Evolutionary conservation across 2,113 vertebrate genomes (phyloP), one percentile per base, ranked within the genome.

Genomic region (Theristicus caerulescens): DNA sequence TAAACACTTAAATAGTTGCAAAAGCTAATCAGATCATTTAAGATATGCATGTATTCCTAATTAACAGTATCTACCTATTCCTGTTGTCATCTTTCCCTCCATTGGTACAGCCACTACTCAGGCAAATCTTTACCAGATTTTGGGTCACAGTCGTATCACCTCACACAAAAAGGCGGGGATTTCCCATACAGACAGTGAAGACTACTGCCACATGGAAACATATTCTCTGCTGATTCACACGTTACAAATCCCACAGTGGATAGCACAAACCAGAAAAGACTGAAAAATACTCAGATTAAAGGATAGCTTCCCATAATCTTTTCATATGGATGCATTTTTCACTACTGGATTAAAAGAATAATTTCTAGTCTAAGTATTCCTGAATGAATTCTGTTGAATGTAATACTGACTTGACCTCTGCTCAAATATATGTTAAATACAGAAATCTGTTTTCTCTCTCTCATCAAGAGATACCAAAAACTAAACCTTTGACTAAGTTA

Each of bases 341-440:
- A 52, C 88, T 71, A 94, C 88, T 79, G 73, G 38, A 79, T 64
- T 86, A 86, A 82, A 96, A 94, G 65, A 96, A 76, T 91, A 90
- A 86, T 92, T 96, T 90, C 57, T 93, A 67, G 32, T 59, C 69
- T 92, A 96, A 97, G 58, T 94, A 94, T 86, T 96, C 95, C 93
- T 97, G 90, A 97, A 85, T 97, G 55, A 98, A 98, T 94, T 94
- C 78, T 69, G 85, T 57, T 88, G 82, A 97, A 88, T 82, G 87
- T 97, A 98, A 98, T 97, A 95, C 91, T 96, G 94, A 94, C 96
- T 98, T 98, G 98, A 98, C 95, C 94, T 97, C 88, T 98, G 94
- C 90, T 98, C 94, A 98, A 97, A 98, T 97, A 97, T 52, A 92
- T 86, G 96, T 71, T 81, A 90, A 96, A 64, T 65, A 97, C 59